A percentile compares a stretch with the other conserved stretches of the same genome.
Conservation (phyloP, 2,113 vertebrate species). For the Papio anubis region DNA sequence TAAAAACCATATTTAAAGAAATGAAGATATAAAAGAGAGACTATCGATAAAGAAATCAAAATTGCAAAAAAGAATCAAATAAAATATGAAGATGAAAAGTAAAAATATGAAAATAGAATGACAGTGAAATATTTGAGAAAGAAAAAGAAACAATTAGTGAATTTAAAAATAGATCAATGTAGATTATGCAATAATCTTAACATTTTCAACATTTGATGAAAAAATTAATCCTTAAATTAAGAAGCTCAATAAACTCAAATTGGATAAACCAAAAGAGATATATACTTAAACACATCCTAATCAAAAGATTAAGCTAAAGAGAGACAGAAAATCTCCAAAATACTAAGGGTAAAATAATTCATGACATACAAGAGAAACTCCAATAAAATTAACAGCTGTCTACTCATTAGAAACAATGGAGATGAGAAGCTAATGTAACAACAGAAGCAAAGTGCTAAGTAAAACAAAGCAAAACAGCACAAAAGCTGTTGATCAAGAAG, state of each 20-base stretch:
- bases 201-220: background rate
- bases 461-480: background rate
- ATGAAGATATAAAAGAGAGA: background rate
- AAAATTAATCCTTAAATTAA: background rate
- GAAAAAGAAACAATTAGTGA: background rate
- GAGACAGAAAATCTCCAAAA: background rate
- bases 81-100: background rate
- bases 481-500: background rate
- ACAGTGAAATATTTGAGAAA: background rate
- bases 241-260: background rate
- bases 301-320: background rate
- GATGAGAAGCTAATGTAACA: background rate
- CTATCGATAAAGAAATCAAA: background rate
- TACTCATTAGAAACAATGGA: background rate
- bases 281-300: background rate
- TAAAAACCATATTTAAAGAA: background rate
- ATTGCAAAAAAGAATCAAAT: background rate
- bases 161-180: background rate
- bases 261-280: background rate
- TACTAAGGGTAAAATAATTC: background rate
- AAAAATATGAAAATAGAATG: background rate
- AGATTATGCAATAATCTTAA: background rate
- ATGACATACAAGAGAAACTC: too few species aligned
- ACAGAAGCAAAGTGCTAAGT: background rate
- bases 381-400: background rate